A percentile compares a stretch with the other conserved stretches of the same genome.
These are phyloP conservation scores for Trypoxylus dichotomus DNA, from an alignment of 1,140 invertebrate genomes.

Conservation along the genomic window DNA sequence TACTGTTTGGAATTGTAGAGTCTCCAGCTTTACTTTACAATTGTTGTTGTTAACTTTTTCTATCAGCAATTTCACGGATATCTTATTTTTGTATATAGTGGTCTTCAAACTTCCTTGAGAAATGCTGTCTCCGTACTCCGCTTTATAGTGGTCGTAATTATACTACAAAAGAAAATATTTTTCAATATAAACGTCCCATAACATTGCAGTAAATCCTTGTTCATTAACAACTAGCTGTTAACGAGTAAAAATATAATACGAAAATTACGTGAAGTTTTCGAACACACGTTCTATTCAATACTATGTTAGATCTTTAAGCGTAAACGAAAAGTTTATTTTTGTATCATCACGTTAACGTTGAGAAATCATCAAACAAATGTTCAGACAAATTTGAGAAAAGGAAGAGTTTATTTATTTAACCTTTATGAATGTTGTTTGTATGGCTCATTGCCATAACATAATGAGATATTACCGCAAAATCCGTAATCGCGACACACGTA, in stretches of 20 bases:
- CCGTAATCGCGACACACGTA: neutral
- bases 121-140: slow-evolving; percentile 36
- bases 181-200: no score
- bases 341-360: neutral
- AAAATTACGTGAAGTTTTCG: neutral
- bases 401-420: neutral
- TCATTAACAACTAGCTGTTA: neutral
- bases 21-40: neutral
- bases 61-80: slow-evolving; percentile 42
- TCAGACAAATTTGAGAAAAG: neutral
- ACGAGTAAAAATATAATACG: neutral
- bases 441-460: neutral
- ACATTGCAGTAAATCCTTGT: no score
- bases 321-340: neutral
- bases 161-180: slow-evolving; percentile 34
- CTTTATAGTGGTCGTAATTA: slow-evolving; percentile 39
- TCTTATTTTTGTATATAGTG: slow-evolving; percentile 39
- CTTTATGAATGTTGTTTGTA: neutral
- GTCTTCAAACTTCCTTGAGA: slow-evolving; percentile 39
- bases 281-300: neutral
- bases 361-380: neutral
- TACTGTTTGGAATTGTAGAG: neutral
- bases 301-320: neutral
- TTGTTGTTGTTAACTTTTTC: slow-evolving; percentile 36
- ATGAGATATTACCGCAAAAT: neutral